These are phyloP conservation scores for Pseudomyrmex pallidus DNA, from an alignment of 1,140 invertebrate genomes.

Conservation along the genomic window DNA sequence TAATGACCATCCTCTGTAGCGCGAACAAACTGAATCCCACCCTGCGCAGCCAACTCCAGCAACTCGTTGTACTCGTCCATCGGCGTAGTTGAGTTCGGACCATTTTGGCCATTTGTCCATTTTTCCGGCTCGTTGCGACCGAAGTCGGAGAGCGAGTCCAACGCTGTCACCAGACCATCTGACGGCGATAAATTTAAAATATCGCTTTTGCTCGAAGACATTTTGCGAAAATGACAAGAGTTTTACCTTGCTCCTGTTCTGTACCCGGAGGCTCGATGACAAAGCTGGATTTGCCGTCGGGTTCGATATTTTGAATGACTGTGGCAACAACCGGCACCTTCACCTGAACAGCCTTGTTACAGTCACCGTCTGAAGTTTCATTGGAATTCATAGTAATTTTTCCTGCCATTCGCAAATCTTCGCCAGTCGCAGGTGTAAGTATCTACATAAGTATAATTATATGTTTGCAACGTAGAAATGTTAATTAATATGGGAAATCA, in stretches of 20 bases:
- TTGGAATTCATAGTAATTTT: slow-evolving; percentile 81
- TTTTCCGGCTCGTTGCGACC: slow-evolving; percentile 39
- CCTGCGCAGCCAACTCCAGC: slow-evolving; percentile 83
- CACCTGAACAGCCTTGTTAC: slow-evolving; percentile 84
- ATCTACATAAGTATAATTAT: slow-evolving; percentile 75
- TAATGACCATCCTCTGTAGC: slow-evolving; percentile 84
- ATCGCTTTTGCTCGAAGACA: slow-evolving; percentile 8
- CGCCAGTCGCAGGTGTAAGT: slow-evolving; percentile 84
- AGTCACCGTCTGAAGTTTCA: slow-evolving; percentile 76
- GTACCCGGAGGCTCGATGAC: slow-evolving; percentile 81
- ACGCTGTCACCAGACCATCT: slow-evolving; percentile 65
- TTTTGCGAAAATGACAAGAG: background rate
- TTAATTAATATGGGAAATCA: slow-evolving; percentile 15
- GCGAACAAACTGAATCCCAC: slow-evolving; percentile 84
- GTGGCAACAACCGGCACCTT: slow-evolving; percentile 86
- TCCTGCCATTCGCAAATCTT: slow-evolving; percentile 83
- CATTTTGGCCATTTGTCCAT: slow-evolving; percentile 48
- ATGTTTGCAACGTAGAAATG: background rate
- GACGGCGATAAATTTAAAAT: slow-evolving; percentile 40
- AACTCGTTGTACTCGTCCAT: slow-evolving; percentile 81
- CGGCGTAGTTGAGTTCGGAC: slow-evolving; percentile 54
- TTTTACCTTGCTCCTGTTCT: slow-evolving; percentile 81
- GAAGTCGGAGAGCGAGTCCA: slow-evolving; percentile 63
- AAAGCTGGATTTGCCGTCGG: slow-evolving; percentile 83
- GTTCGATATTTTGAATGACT: slow-evolving; percentile 83